A percentile compares a stretch with the other conserved stretches of the same genome.
Conservation (phyloP, 1,140 invertebrate species). For the Drosophila mayri region DNA sequence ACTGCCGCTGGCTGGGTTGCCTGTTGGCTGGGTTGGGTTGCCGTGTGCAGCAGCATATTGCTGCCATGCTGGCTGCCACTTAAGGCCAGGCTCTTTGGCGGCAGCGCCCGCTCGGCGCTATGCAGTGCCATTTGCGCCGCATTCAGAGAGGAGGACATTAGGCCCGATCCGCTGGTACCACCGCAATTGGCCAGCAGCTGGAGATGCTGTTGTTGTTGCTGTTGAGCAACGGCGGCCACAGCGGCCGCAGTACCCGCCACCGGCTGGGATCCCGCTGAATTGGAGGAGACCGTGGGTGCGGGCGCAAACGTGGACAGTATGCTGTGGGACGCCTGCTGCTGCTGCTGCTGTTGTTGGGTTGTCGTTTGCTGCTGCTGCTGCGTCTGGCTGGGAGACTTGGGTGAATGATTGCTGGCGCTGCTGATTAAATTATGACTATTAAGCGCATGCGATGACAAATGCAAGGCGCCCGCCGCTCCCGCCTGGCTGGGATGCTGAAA, state of each 20-base stretch:
- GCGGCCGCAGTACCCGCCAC: conserved; percentile 68
- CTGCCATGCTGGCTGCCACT: conserved; percentile 54
- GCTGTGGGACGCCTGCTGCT: conserved; percentile 42
- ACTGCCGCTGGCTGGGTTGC: conserved; percentile 35
- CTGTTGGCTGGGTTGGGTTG: conserved; percentile 22
- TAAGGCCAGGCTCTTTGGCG: conserved; percentile 73
- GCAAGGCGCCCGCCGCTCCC: conserved; percentile 66
- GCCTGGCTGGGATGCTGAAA: conserved; percentile 68
- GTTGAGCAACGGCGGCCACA: conserved; percentile 79
- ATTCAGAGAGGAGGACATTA: conserved; percentile 84
- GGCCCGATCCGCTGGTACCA: conserved; percentile 61
- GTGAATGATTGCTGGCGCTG: conserved; percentile 79
- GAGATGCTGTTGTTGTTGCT: conserved; percentile 81
- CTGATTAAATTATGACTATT: conserved; percentile 85
- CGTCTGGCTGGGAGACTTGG: conserved; percentile 84
- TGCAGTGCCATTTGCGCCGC: conserved; percentile 71
- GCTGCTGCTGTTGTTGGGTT: conserved; percentile 42
- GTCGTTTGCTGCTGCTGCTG: conserved; percentile 66
- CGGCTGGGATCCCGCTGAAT: conserved; percentile 26
- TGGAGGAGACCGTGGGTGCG: conserved; percentile 48
- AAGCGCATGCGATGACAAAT: conserved; percentile 84
- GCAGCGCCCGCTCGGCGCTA: conserved; percentile 66
- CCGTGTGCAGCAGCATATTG: conserved; percentile 63
- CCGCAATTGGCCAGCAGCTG: conserved; percentile 71
- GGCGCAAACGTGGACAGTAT: conserved; percentile 72